A percentile compares a stretch with the other conserved stretches of the same genome.
Evolutionary conservation across 2,797 vertebrate species (phyloP).

Genomic region (Acomys russatus): DNA sequence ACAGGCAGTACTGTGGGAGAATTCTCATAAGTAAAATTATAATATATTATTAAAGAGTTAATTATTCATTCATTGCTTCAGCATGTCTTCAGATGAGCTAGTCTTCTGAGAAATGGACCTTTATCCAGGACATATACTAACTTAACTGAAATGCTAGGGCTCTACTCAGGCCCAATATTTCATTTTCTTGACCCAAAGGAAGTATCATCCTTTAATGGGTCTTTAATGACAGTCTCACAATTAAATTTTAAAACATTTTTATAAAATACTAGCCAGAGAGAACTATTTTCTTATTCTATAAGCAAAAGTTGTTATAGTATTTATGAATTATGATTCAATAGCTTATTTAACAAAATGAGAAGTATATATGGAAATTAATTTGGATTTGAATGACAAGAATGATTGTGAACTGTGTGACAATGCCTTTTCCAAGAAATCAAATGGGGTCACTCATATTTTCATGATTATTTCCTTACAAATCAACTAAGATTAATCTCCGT

Average conservation of each 20-base stretch:
- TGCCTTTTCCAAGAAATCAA: background rate
- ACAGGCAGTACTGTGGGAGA: accelerated
- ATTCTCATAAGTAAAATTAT: background rate
- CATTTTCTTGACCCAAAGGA: background rate
- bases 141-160: background rate
- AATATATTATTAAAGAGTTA: background rate
- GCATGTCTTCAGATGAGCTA: background rate
- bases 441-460: background rate
- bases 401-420: background rate
- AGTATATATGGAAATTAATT: background rate
- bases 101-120: background rate
- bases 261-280: background rate
- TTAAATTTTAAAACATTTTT: background rate
- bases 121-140: background rate
- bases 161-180: background rate
- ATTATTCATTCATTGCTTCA: background rate
- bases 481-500: constrained; percentile 32
- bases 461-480: background rate
- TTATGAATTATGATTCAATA: background rate
- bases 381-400: background rate
- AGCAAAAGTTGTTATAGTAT: background rate
- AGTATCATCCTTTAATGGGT: background rate
- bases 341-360: background rate
- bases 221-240: background rate
- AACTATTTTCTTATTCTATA: constrained; percentile 28